Evolutionary conservation across 2,888 invertebrate species (phyloP), one percentile per base, ranked within the genome.

Genomic region (Lithophane socia): DNA sequence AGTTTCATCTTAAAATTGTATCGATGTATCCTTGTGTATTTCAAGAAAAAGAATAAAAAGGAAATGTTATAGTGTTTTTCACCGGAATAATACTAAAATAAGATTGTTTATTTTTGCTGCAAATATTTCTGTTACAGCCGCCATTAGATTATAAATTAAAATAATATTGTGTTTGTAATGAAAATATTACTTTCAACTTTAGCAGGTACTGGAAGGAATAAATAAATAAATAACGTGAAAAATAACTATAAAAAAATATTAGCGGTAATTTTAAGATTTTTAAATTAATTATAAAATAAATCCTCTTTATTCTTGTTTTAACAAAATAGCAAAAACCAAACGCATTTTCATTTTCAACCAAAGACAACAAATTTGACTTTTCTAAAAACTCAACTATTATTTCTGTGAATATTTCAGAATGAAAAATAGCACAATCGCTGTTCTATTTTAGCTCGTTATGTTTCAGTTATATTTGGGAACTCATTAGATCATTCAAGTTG

Each of bases 241-340:
- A 58, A 58, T 54, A n/a, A 16, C 0, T n/a, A 16, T 10, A 56
- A 42, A 18, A 37, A 7, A 24, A 47, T 16, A 12, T 2, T 42
- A 2, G 0, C 5, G 2, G 1, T 24, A 1, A 68, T 12, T 29
- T 29, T 29, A 29, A 29, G 3, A 16, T 21, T 24, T 21, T 9
- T 3, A 3, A 1, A 24, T 37, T 7, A 1, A 0, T 47, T n/a
- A 24, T 21, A 3, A 4, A n/a, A 12, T 65, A 47, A 75, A 68
- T 47, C 24, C 64, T 75, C 29, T n/a, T 60, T 80, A 0, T 0
- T 44, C 9, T 37, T 29, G 9, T 60, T 64, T 58, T n/a, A 24
- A 4, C 29, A 61, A 44, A 44, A n/a, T 24, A 47, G 88, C 68
- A 88, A 72, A 77, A 92, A 85, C 89, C 61, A 92, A 93, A 93